A percentile compares a stretch with the other conserved stretches of the same genome.
Conservation (phyloP, 2,888 invertebrate genomes). For the Gasteruption jaculator region DNA sequence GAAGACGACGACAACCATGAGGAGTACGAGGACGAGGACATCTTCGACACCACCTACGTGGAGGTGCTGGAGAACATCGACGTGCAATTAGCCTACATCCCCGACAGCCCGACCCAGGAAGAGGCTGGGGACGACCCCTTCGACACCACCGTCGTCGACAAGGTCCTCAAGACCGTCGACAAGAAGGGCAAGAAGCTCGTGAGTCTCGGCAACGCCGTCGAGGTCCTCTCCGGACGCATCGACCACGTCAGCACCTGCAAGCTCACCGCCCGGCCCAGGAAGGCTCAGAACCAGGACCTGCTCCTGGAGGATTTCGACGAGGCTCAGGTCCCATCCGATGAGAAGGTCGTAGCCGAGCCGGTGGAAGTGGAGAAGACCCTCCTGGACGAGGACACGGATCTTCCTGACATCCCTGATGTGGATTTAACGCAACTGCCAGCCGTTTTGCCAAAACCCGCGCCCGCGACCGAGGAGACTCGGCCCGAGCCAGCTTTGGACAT, state of each 20-base stretch:
- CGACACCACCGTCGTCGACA: conserved; percentile 84
- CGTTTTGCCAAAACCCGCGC: conserved; percentile 36
- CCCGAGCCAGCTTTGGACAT: conserved; percentile 37
- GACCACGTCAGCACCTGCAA: conserved; percentile 62
- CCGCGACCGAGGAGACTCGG: conserved; percentile 18
- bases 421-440: conserved; percentile 57
- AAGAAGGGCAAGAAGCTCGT: conserved; percentile 74
- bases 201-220: conserved; percentile 81
- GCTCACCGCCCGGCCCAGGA: conserved; percentile 34
- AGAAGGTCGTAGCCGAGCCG: conserved; percentile 22
- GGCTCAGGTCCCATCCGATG: conserved; percentile 17
- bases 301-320: conserved; percentile 61
- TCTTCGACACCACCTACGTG: conserved; percentile 84
- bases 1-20: conserved; percentile 68
- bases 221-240: conserved; percentile 79
- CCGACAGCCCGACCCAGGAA: conserved; percentile 76
- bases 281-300: conserved; percentile 53
- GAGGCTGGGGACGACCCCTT: conserved; percentile 78
- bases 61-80: conserved; percentile 83
- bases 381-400: conserved; percentile 70
- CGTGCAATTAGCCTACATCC: conserved; percentile 79
- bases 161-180: conserved; percentile 70
- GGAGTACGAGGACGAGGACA: conserved; percentile 61
- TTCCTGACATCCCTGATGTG: conserved; percentile 66
- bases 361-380: conserved; percentile 58